A percentile compares a stretch with the other conserved stretches of the same genome.
Evolutionary conservation across 1,140 invertebrate genomes (phyloP).

Genomic region (Meloidogyne exigua): DNA sequence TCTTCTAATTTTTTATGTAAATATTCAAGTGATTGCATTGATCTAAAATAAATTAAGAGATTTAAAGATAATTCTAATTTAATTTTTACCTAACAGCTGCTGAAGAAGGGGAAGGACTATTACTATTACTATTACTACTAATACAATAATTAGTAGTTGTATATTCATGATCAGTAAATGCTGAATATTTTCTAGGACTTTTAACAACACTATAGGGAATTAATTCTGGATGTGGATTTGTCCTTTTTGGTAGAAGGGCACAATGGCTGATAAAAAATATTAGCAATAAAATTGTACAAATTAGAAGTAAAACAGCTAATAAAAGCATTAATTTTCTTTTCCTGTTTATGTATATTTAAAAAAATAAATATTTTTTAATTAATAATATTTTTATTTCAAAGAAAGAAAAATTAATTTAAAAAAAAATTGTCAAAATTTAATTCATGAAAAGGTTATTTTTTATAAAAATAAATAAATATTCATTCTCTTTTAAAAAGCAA

Average conservation of each 20-base stretch:
- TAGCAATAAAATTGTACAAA: conserved; percentile 16
- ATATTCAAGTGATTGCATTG: not conserved
- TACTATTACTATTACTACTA: too few relatives aligned
- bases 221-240: conserved; percentile 18
- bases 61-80: too few relatives aligned
- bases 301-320: conserved; percentile 12
- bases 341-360: too few relatives aligned
- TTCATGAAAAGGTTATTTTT: not conserved
- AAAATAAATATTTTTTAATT: not conserved
- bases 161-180: conserved; percentile 22
- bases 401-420: not conserved
- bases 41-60: not conserved
- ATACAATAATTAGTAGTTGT: too few relatives aligned
- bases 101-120: not conserved
- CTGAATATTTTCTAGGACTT: conserved; percentile 24
- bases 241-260: conserved; percentile 19
- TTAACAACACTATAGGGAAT: conserved; percentile 26
- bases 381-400: too few relatives aligned
- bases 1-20: conserved; percentile 3
- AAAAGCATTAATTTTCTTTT: not conserved
- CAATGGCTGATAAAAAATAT: conserved; percentile 23
- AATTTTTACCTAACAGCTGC: not conserved
- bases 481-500: too few relatives aligned
- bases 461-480: not conserved
- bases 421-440: not conserved